A percentile compares a stretch with the other conserved stretches of the same genome.
phyloP scores from a whole-genome alignment of 2,888 invertebrate genomes.

The Orthosia gothica region DNA sequence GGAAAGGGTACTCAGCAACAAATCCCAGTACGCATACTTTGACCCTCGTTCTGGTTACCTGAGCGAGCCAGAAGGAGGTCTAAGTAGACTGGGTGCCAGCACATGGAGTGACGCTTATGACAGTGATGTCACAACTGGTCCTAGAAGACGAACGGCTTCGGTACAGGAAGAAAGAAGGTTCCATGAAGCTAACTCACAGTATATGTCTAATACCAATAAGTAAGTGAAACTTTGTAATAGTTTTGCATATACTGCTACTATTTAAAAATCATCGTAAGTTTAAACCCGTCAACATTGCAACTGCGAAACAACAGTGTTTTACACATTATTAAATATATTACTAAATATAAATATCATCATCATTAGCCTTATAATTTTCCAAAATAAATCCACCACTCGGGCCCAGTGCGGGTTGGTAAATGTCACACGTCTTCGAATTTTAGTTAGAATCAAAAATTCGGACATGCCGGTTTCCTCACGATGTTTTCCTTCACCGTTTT shows the following conservation, averaged over 20 bases:
- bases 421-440: too few relatives aligned
- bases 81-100: constrained; percentile 79
- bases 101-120: constrained; percentile 89
- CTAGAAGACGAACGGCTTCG: constrained; percentile 85
- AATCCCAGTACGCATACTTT: constrained; percentile 90
- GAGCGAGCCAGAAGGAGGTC: constrained; percentile 89
- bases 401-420: too few relatives aligned
- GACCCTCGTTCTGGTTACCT: constrained; percentile 90
- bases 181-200: constrained; percentile 79
- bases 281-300: too few relatives aligned
- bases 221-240: constrained; percentile 35
- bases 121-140: constrained; percentile 85
- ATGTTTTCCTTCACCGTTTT: too few relatives aligned
- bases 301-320: too few relatives aligned
- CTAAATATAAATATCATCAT: too few relatives aligned
- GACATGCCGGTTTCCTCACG: too few relatives aligned
- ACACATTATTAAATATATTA: too few relatives aligned
- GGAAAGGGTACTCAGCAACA: constrained; percentile 83
- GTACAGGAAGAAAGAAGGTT: constrained; percentile 87
- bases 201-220: constrained; percentile 87
- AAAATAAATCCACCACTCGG: too few relatives aligned
- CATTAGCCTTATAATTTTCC: too few relatives aligned
- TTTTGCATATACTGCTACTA: background rate
- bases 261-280: background rate
- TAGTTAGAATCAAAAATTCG: too few relatives aligned